A percentile compares a stretch with the other conserved stretches of the same genome.
Conservation (phyloP, 2,888 invertebrate genomes). For the Sericinus montela region DNA sequence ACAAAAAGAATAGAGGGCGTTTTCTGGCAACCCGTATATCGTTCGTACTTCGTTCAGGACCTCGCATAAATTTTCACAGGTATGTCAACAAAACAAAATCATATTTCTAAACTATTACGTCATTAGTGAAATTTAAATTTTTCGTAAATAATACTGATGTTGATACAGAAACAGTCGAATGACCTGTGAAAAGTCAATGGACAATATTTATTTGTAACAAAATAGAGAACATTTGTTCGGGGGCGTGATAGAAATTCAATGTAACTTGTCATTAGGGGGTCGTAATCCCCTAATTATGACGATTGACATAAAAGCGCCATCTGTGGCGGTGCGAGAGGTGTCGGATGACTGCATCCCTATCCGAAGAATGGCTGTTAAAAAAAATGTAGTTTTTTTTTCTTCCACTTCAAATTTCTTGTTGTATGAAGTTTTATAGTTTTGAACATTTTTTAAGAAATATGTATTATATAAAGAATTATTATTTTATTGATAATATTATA, state of each 20-base stretch:
- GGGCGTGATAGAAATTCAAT: slow-evolving; percentile 71
- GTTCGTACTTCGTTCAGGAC: too few relatives aligned
- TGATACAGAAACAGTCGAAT: slow-evolving; percentile 23
- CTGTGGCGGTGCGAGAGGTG: slow-evolving; percentile 68
- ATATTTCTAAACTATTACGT: too few relatives aligned
- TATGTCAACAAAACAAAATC: too few relatives aligned
- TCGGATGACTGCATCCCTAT: slow-evolving; percentile 55
- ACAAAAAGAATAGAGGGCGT: too few relatives aligned
- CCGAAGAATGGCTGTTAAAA: slow-evolving; percentile 23
- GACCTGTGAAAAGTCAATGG: slow-evolving; percentile 48
- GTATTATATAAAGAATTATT: too few relatives aligned
- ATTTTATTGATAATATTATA: too few relatives aligned
- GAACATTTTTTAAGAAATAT: too few relatives aligned
- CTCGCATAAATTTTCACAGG: too few relatives aligned
- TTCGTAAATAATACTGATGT: neutral
- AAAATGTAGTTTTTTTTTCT: neutral
- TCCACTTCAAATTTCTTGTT: too few relatives aligned
- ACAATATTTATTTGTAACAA: slow-evolving; percentile 54
- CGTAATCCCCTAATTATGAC: slow-evolving; percentile 78
- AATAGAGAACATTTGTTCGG: slow-evolving; percentile 65
- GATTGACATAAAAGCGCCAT: slow-evolving; percentile 77
- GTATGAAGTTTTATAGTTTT: too few relatives aligned
- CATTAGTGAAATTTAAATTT: neutral
- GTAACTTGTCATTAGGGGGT: slow-evolving; percentile 73
- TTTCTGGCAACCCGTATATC: too few relatives aligned